phyloP scores from a whole-genome alignment of 2,113 vertebrate species.

The Dryoscopus gambensis region DNA sequence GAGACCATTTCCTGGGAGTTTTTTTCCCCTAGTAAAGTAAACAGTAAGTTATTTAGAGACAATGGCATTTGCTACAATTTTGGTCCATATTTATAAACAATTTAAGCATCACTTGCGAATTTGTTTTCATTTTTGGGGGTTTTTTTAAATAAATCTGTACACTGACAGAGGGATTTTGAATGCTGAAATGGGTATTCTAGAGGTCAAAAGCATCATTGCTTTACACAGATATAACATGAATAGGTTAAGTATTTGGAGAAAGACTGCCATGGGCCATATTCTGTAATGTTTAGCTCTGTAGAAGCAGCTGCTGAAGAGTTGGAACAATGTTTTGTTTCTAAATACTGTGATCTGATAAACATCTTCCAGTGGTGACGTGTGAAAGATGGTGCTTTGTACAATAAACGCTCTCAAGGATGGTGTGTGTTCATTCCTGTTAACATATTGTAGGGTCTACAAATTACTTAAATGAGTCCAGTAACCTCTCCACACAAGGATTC shows the following conservation, averaged over 20 bases:
- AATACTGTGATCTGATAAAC: neutral
- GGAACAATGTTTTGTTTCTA: neutral
- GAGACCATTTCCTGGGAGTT: neutral
- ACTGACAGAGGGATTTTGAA: neutral
- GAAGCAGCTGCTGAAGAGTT: neutral
- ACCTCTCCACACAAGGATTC: neutral
- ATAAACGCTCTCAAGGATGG: neutral
- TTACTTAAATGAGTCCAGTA: neutral
- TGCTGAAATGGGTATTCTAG: neutral
- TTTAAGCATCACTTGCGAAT: neutral
- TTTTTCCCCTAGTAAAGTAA: neutral
- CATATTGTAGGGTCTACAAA: neutral
- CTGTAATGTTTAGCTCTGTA: neutral
- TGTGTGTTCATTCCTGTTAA: neutral
- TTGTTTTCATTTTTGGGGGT: accelerated
- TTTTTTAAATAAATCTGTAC: neutral
- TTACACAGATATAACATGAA: neutral
- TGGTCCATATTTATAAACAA: neutral
- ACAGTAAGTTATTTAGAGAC: neutral
- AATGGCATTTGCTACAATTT: neutral
- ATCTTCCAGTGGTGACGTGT: neutral
- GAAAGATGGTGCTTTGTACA: neutral
- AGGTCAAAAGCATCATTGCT: neutral
- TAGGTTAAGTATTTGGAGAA: neutral
- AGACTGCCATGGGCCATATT: neutral